Base-by-base conservation (phyloP, 64 coral and sea anemone genomes). In the Stichodactyla mertensii region DNA sequence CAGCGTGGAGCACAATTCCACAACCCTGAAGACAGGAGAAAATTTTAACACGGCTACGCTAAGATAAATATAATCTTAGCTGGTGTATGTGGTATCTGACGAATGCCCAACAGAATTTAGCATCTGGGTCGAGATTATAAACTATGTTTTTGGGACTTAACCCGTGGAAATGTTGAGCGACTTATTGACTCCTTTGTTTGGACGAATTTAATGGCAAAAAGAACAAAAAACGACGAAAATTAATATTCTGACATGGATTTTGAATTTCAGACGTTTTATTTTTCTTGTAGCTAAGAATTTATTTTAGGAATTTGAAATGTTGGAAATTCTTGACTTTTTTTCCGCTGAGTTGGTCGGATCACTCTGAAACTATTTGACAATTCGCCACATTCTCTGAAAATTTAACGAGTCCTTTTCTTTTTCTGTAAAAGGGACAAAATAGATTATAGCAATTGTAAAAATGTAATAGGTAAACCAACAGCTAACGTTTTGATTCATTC, bases 1-100 rank as follows among this genome's bases (percentile, higher is more conserved):
- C 84, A 55, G 7, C 57, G 0, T 87, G 84, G 84, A 91, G 69
- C 24, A 87, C 89, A 0, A 86, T 87, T 4, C 52, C 74, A 22
- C 90, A 91, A n/a, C 81, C 78, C 9, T 91, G 15, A 87, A 53
- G 16, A 28, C 78, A 52, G 53, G 14, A 81, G 4, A 62, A 52
- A 54, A 57, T 55, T 56, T 60, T 13, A 19, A 26, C 16, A 36
- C 16, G 8, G 83, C 19, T 16, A 82, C 4, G 24, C 3, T 84
- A 52, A n/a, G 6, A 13, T 20, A 57, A 57, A 60, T 58, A 84
- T 11, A 84, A 52, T 6, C 18, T 84, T 55, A 80, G 31, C 55
- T 53, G n/a, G 45, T 53, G n/a, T n/a, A n/a, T n/a, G n/a, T n/a
- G n/a, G 80, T 57, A 26, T 82, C 51, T 52, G 80, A 53, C 80